Percentiles rank a stretch among this genome's conserved stretches.
phyloP scores from a whole-genome alignment of 2,888 invertebrate genomes.

The Spodoptera littoralis region DNA sequence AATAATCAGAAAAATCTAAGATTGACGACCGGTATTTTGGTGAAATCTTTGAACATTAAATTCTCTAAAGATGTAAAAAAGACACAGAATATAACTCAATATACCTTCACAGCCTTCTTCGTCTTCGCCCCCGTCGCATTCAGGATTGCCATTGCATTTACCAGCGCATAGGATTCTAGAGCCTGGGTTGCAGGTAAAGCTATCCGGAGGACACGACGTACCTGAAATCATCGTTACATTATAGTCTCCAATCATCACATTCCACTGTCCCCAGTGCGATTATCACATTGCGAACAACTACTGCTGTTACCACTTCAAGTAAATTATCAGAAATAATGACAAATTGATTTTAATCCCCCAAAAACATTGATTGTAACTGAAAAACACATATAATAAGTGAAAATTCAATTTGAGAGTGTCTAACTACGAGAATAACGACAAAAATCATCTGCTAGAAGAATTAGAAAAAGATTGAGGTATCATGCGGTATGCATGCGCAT shows the following conservation, averaged over 20 bases:
- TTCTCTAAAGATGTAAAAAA: too few relatives aligned
- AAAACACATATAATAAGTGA: constrained; percentile 16
- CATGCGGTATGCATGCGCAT: constrained; percentile 45
- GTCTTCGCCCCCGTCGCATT: constrained; percentile 90
- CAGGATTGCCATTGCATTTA: constrained; percentile 81
- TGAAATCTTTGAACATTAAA: constrained; percentile 1
- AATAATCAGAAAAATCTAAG: too few relatives aligned
- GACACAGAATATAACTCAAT: constrained; percentile 1
- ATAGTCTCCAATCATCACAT: not conserved
- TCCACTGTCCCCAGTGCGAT: constrained; percentile 21
- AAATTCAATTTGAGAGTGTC: not conserved
- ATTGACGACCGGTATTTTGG: not conserved
- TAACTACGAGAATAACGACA: constrained; percentile 27
- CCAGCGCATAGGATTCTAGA: constrained; percentile 67
- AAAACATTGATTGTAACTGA: not conserved
- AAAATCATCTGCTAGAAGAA: constrained; percentile 2
- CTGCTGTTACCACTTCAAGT: constrained; percentile 32
- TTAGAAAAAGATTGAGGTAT: constrained; percentile 2
- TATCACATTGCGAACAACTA: constrained; percentile 44
- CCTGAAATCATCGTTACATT: constrained; percentile 59
- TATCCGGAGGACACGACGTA: constrained; percentile 65
- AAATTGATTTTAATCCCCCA: not conserved
- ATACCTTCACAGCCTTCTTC: constrained; percentile 87
- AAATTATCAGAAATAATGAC: constrained; percentile 2
- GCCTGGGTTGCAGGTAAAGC: constrained; percentile 65